A percentile compares a stretch with the other conserved stretches of the same genome.
phyloP scores from a whole-genome alignment of 2,113 vertebrate genomes.

The Scalopus aquaticus region DNA sequence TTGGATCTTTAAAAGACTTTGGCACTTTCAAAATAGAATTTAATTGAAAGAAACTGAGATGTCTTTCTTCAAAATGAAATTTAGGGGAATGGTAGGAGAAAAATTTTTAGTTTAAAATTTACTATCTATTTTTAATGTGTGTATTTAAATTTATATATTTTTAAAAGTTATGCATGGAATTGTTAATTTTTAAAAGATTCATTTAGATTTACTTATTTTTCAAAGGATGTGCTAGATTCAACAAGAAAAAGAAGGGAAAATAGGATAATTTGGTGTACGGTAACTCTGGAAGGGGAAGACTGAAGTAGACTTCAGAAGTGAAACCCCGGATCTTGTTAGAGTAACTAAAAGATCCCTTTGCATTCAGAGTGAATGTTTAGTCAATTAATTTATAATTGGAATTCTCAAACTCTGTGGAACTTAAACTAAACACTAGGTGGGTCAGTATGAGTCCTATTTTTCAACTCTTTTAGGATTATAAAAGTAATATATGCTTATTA shows the following conservation, averaged over 20 bases:
- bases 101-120: not conserved
- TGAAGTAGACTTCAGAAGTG: not conserved
- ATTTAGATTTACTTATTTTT: not conserved
- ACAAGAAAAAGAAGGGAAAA: not conserved
- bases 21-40: not conserved
- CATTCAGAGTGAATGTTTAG: not conserved
- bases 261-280: no score
- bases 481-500: conserved; percentile 12
- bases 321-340: not conserved
- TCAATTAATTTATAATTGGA: not conserved
- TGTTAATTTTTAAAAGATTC: not conserved
- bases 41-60: not conserved
- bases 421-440: conserved; percentile 22
- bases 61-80: not conserved
- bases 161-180: not conserved
- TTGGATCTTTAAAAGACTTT: not conserved
- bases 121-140: not conserved
- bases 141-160: not conserved
- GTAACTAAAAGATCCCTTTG: not conserved
- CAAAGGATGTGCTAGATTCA: not conserved
- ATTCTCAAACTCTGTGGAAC: conserved; percentile 33
- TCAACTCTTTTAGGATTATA: conserved; percentile 13
- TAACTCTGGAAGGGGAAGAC: not conserved
- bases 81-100: not conserved
- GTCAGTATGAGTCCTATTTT: not conserved